These are phyloP conservation scores for Telenomus remus DNA, from an alignment of 1,140 invertebrate genomes.

Conservation along the genomic window DNA sequence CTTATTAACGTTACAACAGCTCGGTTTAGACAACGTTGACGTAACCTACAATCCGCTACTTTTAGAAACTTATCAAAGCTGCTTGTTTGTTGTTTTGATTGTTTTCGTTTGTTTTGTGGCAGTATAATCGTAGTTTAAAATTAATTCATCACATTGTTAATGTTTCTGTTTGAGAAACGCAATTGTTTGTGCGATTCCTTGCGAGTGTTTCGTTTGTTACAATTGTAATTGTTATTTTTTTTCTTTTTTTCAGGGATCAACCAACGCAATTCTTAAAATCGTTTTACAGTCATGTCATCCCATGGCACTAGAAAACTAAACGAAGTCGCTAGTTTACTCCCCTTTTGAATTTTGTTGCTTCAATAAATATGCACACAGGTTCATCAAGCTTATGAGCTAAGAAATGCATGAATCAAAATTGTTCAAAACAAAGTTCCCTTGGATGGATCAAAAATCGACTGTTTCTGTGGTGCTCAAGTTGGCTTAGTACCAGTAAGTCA, in stretches of 20 bases:
- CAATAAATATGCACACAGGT: constrained; percentile 36
- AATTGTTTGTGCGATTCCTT: constrained; percentile 26
- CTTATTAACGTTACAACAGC: background rate
- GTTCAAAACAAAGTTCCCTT: constrained; percentile 37
- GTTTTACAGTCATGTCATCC: background rate
- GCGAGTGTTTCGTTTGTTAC: constrained; percentile 6
- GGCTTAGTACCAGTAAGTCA: constrained; percentile 27
- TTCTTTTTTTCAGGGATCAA: background rate
- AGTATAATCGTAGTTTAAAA: constrained; percentile 29
- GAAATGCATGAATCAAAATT: constrained; percentile 34
- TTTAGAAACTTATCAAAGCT: constrained; percentile 1
- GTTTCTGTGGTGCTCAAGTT: constrained; percentile 45
- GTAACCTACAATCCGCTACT: background rate
- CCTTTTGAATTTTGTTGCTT: constrained; percentile 4
- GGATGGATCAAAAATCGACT: constrained; percentile 14
- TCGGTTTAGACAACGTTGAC: constrained; percentile 3
- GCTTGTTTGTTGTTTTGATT: constrained; percentile 9
- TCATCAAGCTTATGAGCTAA: constrained; percentile 46
- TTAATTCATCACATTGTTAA: constrained; percentile 18
- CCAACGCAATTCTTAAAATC: background rate
- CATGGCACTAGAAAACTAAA: constrained; percentile 44
- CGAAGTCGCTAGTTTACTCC: constrained; percentile 12
- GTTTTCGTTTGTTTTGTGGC: constrained; percentile 24
- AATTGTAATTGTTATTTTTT: background rate
- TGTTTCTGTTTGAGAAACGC: constrained; percentile 11